phyloP scores from a whole-genome alignment of 1,140 invertebrate species.

The Hyles euphorbiae region DNA sequence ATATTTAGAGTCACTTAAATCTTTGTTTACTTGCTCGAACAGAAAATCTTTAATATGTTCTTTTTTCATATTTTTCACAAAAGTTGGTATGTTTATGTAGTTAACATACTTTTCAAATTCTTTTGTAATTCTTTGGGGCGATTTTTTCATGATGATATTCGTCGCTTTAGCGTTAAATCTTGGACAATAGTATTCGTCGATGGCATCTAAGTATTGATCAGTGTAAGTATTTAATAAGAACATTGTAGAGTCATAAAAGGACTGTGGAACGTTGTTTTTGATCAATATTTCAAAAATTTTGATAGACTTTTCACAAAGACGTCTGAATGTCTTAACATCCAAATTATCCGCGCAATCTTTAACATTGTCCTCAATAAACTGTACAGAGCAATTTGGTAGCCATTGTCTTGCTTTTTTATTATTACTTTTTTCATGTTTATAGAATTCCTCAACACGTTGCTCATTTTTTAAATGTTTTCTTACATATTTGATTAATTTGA shows the following conservation, averaged over 20 bases:
- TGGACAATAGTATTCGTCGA: slow-evolving; percentile 31
- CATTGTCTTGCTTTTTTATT: slow-evolving; percentile 37
- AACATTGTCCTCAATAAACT: slow-evolving; percentile 39
- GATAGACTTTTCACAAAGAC: slow-evolving; percentile 44
- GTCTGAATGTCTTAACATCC: slow-evolving; percentile 27
- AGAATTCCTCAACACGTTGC: slow-evolving; percentile 43
- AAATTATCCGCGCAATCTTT: slow-evolving; percentile 29
- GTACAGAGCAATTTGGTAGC: slow-evolving; percentile 43
- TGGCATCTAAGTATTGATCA: slow-evolving; percentile 36
- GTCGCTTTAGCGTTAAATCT: slow-evolving; percentile 36
- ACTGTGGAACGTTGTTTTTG: slow-evolving; percentile 7
- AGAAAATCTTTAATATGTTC: slow-evolving; percentile 46
- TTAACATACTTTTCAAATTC: slow-evolving; percentile 35
- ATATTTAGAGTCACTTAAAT: slow-evolving; percentile 7
- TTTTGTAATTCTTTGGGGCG: slow-evolving; percentile 32
- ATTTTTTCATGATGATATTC: slow-evolving; percentile 35
- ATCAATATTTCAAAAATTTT: slow-evolving; percentile 35
- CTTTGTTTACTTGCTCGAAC: slow-evolving; percentile 26
- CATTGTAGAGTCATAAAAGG: slow-evolving; percentile 22
- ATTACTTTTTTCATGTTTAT: slow-evolving; percentile 32
- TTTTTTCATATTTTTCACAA: slow-evolving; percentile 34
- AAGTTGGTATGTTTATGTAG: slow-evolving; percentile 37
- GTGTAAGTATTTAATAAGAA: slow-evolving; percentile 37
- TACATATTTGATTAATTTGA: slow-evolving; percentile 41
- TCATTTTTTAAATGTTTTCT: slow-evolving; percentile 38